Evolutionary conservation across 1,140 invertebrate genomes (phyloP).

Genomic region (Diorhabda elongata): DNA sequence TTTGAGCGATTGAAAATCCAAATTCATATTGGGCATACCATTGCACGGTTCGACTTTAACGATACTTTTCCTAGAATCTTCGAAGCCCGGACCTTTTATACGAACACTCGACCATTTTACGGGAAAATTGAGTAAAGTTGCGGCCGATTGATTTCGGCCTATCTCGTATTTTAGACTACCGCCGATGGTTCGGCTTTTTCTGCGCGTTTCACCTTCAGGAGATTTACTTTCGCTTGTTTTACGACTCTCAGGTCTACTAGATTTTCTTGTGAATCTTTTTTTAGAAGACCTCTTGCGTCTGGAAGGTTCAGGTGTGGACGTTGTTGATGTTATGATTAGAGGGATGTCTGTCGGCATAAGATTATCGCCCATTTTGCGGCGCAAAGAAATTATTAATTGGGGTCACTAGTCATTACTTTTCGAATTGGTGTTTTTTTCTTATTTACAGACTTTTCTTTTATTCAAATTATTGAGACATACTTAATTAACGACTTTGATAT

Average conservation of each 20-base stretch:
- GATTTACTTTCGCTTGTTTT: slow-evolving; percentile 23
- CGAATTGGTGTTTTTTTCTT: no score
- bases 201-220: slow-evolving; percentile 11
- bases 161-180: slow-evolving; percentile 44
- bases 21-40: slow-evolving; percentile 51
- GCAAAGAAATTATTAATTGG: not conserved
- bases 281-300: slow-evolving; percentile 22
- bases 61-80: slow-evolving; percentile 53
- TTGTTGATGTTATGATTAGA: slow-evolving; percentile 39
- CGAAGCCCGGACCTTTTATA: slow-evolving; percentile 53
- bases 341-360: slow-evolving; percentile 40
- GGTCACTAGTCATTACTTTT: no score
- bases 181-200: slow-evolving; percentile 30
- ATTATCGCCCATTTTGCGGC: slow-evolving; percentile 28
- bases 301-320: slow-evolving; percentile 29
- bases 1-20: slow-evolving; percentile 46
- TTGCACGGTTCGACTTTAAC: slow-evolving; percentile 59
- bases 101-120: slow-evolving; percentile 57
- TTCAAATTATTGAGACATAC: no score
- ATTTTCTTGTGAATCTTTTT: slow-evolving; percentile 19
- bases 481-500: no score
- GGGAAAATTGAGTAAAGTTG: slow-evolving; percentile 38
- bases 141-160: slow-evolving; percentile 39
- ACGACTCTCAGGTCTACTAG: slow-evolving; percentile 13
- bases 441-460: no score